Conservation (phyloP, 64 coral and sea anemone species). For the Orbicella faveolata region DNA sequence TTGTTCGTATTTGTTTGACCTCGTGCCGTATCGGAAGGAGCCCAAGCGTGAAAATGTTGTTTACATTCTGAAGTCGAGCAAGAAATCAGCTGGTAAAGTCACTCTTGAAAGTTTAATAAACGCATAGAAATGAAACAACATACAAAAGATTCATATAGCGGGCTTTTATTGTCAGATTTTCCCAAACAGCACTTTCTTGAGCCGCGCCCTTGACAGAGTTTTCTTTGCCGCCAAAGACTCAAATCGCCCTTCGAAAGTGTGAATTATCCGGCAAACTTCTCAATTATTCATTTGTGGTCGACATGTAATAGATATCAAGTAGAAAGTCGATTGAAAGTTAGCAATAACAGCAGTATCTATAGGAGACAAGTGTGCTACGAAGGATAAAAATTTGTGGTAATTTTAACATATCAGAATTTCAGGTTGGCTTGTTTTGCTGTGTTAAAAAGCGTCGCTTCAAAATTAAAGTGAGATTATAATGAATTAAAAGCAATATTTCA, state of each 20-base stretch:
- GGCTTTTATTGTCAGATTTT: background rate
- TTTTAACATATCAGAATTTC: background rate
- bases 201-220: background rate
- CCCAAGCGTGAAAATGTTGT: background rate
- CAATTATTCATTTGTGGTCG: background rate
- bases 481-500: constrained; percentile 5
- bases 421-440: background rate
- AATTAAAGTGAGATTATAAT: too few relatives aligned
- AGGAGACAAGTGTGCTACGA: background rate
- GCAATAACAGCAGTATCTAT: background rate
- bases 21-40: constrained; percentile 5
- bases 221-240: background rate
- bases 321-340: background rate
- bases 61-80: background rate
- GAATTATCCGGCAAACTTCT: background rate
- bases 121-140: background rate
- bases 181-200: background rate
- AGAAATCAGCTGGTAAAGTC: constrained; percentile 28
- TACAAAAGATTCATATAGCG: background rate
- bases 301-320: background rate
- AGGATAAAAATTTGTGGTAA: background rate
- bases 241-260: background rate
- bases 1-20: constrained; percentile 43
- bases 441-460: too few relatives aligned
- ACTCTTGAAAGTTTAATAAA: background rate